These are phyloP conservation scores for Nipponia nippon DNA, from an alignment of 2,113 vertebrate species.

Conservation along the genomic window DNA sequence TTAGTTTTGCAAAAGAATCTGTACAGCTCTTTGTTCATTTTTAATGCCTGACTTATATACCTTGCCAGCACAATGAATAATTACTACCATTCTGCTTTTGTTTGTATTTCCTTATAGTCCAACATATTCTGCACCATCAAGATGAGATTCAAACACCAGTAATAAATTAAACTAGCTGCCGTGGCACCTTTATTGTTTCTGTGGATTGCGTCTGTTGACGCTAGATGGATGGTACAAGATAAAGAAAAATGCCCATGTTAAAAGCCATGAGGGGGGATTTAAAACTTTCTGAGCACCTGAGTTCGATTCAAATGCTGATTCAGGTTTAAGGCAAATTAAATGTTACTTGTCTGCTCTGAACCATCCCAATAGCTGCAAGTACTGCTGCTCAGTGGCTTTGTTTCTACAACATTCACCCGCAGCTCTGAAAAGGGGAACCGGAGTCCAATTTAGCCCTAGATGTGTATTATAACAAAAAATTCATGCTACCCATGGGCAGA, in stretches of 20 bases:
- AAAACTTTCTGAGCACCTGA: neutral
- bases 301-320: neutral
- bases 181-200: neutral
- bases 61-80: slow-evolving; percentile 13
- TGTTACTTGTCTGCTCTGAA: neutral
- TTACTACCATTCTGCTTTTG: neutral
- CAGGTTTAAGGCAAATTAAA: neutral
- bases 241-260: neutral
- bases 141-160: neutral
- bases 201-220: neutral
- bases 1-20: neutral
- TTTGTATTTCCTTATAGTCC: neutral
- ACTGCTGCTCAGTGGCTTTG: neutral
- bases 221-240: neutral
- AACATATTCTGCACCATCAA: neutral
- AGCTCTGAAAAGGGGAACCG: neutral
- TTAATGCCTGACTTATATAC: neutral
- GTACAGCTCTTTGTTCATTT: neutral
- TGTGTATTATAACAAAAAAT: neutral
- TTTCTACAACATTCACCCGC: neutral
- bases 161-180: neutral
- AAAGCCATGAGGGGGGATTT: neutral
- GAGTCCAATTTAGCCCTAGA: neutral
- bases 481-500: neutral
- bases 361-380: neutral